Evolutionary conservation across 2,113 vertebrate species (phyloP).

Genomic region (Chauna torquata): DNA sequence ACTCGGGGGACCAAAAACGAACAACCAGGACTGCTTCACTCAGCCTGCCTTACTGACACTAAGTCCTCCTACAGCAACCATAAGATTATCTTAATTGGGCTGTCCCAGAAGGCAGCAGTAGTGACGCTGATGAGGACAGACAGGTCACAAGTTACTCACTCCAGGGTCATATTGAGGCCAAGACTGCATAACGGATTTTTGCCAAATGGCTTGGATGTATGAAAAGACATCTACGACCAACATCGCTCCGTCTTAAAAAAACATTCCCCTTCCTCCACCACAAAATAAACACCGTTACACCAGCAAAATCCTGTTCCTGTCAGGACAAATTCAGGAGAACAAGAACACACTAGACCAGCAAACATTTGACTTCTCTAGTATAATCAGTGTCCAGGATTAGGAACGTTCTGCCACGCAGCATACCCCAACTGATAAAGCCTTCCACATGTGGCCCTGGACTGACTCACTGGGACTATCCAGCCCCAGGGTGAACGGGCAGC

Average conservation of each 20-base stretch:
- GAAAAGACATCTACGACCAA: background rate
- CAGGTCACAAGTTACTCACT: constrained; percentile 28
- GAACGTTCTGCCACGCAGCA: background rate
- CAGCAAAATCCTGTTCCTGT: background rate
- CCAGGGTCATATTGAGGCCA: background rate
- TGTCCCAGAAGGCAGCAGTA: background rate
- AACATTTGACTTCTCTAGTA: background rate
- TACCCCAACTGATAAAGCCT: background rate
- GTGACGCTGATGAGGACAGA: constrained; percentile 6
- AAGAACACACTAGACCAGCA: background rate
- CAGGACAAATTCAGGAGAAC: background rate
- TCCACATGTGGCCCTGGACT: background rate
- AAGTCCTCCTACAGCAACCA: background rate
- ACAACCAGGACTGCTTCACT: background rate
- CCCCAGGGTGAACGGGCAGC: background rate
- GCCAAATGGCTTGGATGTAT: background rate
- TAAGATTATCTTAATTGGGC: constrained; percentile 21
- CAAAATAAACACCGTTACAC: background rate
- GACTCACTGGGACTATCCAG: background rate
- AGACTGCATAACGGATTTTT: background rate
- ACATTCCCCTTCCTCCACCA: background rate
- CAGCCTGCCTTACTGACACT: background rate
- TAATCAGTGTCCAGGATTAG: background rate
- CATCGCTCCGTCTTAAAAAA: background rate
- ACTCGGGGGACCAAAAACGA: background rate